Percentiles rank a stretch among this genome's conserved stretches.
phyloP scores from a whole-genome alignment of 1,140 invertebrate genomes.

The Bombus affinis region DNA sequence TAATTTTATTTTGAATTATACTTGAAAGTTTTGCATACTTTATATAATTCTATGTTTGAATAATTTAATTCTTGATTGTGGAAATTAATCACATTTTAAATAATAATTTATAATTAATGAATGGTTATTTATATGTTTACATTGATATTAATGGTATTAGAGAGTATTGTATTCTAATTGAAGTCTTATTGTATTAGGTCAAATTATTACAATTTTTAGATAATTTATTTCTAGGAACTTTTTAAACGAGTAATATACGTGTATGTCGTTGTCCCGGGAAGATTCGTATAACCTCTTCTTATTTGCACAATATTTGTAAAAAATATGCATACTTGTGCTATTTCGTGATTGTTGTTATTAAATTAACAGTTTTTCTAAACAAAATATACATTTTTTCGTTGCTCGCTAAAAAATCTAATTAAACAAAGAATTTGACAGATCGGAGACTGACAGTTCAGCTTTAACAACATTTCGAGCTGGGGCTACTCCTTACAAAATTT shows the following conservation, averaged over 20 bases:
- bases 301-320: constrained; percentile 32
- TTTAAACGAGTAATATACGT: constrained; percentile 1
- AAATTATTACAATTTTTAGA: not conserved
- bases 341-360: not conserved
- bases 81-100: not conserved
- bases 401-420: not conserved
- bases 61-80: not conserved
- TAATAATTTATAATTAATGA: not conserved
- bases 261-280: constrained; percentile 51
- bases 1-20: not conserved
- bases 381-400: not conserved
- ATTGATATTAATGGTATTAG: not conserved
- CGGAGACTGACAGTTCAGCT: constrained; percentile 28
- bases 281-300: constrained; percentile 59
- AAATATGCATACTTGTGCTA: constrained; percentile 16
- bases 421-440: constrained; percentile 10
- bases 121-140: not conserved
- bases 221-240: constrained; percentile 10
- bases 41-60: not conserved
- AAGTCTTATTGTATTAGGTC: not conserved
- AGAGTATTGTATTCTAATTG: too few relatives aligned
- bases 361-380: constrained; percentile 1
- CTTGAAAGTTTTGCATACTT: not conserved
- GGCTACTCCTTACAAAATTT: constrained; percentile 7
- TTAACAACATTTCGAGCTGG: not conserved